Evolutionary conservation across 2,797 vertebrate species (phyloP).

Genomic region (Sebastiscus tertius): DNA sequence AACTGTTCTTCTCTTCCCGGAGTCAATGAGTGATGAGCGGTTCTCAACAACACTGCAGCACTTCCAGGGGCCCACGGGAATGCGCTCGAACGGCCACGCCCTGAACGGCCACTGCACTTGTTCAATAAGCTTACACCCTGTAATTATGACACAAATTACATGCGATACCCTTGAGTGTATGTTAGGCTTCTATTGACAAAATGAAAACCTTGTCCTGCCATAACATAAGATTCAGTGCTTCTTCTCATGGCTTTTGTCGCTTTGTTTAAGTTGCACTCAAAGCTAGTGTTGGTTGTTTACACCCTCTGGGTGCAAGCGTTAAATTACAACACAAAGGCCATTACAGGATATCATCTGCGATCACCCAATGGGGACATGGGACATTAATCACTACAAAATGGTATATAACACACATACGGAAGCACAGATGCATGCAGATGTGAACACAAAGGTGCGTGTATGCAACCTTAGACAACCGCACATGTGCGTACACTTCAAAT

Average conservation of each 20-base stretch:
- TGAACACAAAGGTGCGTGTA: neutral
- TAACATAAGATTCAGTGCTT: neutral
- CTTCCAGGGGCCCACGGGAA: too few species aligned
- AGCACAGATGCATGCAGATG: neutral
- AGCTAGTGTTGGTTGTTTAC: slow-evolving; percentile 35
- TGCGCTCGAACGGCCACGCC: neutral
- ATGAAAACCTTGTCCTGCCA: neutral
- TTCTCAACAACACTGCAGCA: too few species aligned
- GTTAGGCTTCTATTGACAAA: neutral
- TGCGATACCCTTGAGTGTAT: neutral
- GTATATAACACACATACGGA: neutral
- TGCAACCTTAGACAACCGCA: neutral
- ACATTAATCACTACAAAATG: slow-evolving; percentile 57
- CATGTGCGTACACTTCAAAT: neutral
- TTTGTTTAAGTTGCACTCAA: slow-evolving; percentile 4
- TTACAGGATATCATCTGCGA: slow-evolving; percentile 53
- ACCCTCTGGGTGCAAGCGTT: slow-evolving; percentile 16
- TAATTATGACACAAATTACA: neutral
- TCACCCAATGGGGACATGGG: slow-evolving; percentile 33
- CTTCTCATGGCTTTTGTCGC: neutral
- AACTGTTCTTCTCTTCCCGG: too few species aligned
- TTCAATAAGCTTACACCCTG: neutral
- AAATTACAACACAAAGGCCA: slow-evolving; percentile 55
- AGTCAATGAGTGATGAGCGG: too few species aligned
- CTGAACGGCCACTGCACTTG: neutral